These are phyloP conservation scores for Ophiodon elongatus DNA, from an alignment of 2,113 vertebrate genomes.

Conservation along the genomic window DNA sequence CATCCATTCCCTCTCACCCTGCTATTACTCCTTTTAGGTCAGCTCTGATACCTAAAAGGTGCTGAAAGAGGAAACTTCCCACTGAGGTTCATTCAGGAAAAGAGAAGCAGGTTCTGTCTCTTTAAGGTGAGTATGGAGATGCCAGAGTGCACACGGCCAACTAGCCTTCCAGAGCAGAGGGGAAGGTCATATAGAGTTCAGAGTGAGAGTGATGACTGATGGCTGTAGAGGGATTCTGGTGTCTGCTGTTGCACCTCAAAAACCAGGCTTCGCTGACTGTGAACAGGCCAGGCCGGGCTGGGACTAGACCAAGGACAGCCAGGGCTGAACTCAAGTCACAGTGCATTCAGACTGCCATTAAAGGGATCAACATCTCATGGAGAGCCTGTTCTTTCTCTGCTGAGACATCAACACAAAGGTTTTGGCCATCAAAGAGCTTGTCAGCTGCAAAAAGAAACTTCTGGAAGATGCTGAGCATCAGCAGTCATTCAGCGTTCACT, in stretches of 20 bases:
- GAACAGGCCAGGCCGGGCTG: slow-evolving; percentile 71
- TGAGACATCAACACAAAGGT: slow-evolving; percentile 20
- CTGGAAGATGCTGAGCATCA: neutral
- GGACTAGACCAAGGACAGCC: slow-evolving; percentile 35
- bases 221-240: slow-evolving; percentile 81
- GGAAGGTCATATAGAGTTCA: slow-evolving; percentile 95
- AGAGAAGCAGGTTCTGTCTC: slow-evolving; percentile 59
- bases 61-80: slow-evolving; percentile 26
- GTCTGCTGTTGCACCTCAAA: slow-evolving; percentile 83
- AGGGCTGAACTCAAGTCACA: slow-evolving; percentile 33
- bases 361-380: slow-evolving; percentile 26
- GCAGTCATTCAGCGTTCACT: neutral
- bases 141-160: slow-evolving; percentile 80
- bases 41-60: slow-evolving; percentile 16
- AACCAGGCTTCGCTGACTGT: slow-evolving; percentile 78
- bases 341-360: slow-evolving; percentile 9
- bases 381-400: slow-evolving; percentile 20
- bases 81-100: slow-evolving; percentile 16
- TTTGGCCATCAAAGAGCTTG: neutral
- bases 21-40: slow-evolving; percentile 38
- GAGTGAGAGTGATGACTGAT: slow-evolving; percentile 87
- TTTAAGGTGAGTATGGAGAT: slow-evolving; percentile 81
- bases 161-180: slow-evolving; percentile 78
- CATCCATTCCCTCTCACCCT: slow-evolving; percentile 9
- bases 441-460: slow-evolving; percentile 4